phyloP scores from a whole-genome alignment of 2,888 invertebrate genomes.

The Pilophorus perplexus region DNA sequence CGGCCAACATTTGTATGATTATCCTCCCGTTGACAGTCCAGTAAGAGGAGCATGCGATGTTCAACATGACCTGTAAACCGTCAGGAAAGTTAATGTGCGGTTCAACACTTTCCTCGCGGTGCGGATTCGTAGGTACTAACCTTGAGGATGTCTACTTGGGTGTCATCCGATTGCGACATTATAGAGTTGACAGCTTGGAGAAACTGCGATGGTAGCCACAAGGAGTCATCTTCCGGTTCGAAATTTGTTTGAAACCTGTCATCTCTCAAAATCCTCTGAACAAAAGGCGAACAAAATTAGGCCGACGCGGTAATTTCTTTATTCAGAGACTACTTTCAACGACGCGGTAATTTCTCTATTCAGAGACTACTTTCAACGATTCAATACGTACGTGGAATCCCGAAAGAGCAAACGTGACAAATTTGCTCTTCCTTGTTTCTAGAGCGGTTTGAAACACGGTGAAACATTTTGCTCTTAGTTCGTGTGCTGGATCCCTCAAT shows the following conservation, averaged over 20 bases:
- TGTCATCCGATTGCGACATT: constrained; percentile 77
- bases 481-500: constrained; percentile 75
- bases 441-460: constrained; percentile 80
- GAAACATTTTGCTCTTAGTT: constrained; percentile 79
- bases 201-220: constrained; percentile 90
- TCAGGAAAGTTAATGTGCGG: not conserved
- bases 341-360: too few relatives aligned
- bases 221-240: constrained; percentile 87
- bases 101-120: not conserved
- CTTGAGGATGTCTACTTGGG: constrained; percentile 68
- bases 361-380: too few relatives aligned
- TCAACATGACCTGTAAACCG: constrained; percentile 66
- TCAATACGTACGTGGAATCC: constrained; percentile 85
- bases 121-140: constrained; percentile 55
- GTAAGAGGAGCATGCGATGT: constrained; percentile 82
- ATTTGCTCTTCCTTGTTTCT: constrained; percentile 81
- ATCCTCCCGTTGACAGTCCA: constrained; percentile 87
- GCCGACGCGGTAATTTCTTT: too few relatives aligned
- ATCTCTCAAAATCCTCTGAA: constrained; percentile 83
- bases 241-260: constrained; percentile 86
- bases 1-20: constrained; percentile 80
- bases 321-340: too few relatives aligned
- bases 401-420: constrained; percentile 76
- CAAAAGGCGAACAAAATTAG: too few relatives aligned
- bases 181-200: constrained; percentile 79